Percentiles rank a stretch among this genome's conserved stretches.
phyloP scores from a whole-genome alignment of 2,888 invertebrate species.

The Cheiracanthium punctorium region DNA sequence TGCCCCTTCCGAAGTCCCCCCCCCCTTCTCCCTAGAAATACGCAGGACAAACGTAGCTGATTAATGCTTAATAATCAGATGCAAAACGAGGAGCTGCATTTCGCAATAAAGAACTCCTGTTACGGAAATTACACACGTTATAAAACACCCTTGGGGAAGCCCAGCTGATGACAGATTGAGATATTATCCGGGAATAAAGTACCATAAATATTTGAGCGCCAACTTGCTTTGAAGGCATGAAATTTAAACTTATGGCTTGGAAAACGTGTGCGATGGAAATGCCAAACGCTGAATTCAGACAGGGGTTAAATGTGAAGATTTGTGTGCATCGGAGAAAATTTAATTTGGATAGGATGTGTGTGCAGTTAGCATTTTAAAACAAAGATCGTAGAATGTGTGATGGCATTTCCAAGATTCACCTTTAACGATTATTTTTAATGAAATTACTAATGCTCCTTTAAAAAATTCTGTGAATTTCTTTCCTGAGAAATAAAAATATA shows the following conservation, averaged over 20 bases:
- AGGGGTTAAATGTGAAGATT: not conserved
- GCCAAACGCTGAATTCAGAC: not conserved
- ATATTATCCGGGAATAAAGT: not conserved
- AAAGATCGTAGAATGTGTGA: too few relatives aligned
- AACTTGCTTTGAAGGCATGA: not conserved
- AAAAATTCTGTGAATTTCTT: too few relatives aligned
- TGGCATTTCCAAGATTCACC: too few relatives aligned
- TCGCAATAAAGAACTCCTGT: not conserved
- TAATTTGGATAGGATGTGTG: not conserved
- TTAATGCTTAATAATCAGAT: too few relatives aligned
- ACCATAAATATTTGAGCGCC: not conserved
- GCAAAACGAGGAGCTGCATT: not conserved
- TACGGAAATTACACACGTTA: not conserved
- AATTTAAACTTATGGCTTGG: not conserved
- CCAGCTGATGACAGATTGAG: not conserved
- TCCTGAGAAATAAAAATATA: too few relatives aligned
- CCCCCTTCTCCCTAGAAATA: too few relatives aligned
- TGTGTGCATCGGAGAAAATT: not conserved
- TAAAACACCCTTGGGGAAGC: not conserved
- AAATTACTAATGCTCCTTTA: too few relatives aligned
- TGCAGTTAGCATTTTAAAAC: too few relatives aligned
- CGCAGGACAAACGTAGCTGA: too few relatives aligned
- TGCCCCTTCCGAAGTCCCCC: too few relatives aligned
- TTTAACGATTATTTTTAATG: too few relatives aligned
- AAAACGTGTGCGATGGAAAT: not conserved